phyloP scores from a whole-genome alignment of 92 coral and sea anemone genomes.

The Diadumene lineata region DNA sequence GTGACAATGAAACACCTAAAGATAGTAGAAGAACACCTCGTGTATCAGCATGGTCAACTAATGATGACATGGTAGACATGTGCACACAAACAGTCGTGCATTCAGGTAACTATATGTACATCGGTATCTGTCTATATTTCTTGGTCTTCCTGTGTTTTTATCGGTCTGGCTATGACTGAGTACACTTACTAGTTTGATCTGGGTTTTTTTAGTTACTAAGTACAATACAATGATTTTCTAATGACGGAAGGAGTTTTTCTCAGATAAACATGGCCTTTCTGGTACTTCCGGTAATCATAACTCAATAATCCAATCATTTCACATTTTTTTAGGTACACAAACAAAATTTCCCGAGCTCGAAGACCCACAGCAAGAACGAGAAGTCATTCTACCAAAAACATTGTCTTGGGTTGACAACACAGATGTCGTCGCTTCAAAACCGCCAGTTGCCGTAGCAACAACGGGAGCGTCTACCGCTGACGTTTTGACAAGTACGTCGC shows the following conservation, averaged over 20 bases:
- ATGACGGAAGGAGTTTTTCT: no score
- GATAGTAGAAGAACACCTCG: slow-evolving; percentile 41
- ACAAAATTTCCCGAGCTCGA: slow-evolving; percentile 62
- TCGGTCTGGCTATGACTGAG: no score
- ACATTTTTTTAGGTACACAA: slow-evolving; percentile 62
- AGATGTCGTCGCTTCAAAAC: slow-evolving; percentile 44
- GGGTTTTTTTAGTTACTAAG: no score
- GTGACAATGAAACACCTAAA: slow-evolving; percentile 52
- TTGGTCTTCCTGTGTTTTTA: not conserved
- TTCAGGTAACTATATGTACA: slow-evolving; percentile 47
- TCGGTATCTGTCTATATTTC: not conserved
- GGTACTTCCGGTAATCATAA: no score
- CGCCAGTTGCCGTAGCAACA: slow-evolving; percentile 68
- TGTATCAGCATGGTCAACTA: slow-evolving; percentile 58
- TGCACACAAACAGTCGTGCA: slow-evolving; percentile 92
- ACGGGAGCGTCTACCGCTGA: slow-evolving; percentile 71
- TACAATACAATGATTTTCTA: no score
- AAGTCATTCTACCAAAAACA: slow-evolving; percentile 46
- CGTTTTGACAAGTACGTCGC: slow-evolving; percentile 39
- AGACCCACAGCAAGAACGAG: slow-evolving; percentile 47
- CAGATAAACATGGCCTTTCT: no score
- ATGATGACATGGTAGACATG: slow-evolving; percentile 70
- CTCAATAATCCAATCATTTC: no score
- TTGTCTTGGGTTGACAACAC: slow-evolving; percentile 36
- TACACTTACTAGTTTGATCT: no score